phyloP scores from a whole-genome alignment of 2,113 vertebrate genomes.

The Acinonyx jubatus region DNA sequence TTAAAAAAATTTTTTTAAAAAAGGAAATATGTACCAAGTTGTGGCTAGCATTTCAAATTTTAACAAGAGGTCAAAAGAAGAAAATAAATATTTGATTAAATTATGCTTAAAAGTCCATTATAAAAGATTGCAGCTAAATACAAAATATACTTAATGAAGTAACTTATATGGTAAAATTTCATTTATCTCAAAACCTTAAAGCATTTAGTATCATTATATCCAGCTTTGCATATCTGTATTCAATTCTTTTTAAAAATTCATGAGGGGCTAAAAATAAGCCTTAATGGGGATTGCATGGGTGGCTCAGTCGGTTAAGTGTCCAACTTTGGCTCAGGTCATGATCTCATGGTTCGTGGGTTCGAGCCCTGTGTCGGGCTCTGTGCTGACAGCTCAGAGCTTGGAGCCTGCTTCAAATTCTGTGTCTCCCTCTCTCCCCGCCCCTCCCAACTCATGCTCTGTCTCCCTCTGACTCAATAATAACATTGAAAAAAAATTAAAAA shows the following conservation, averaged over 20 bases:
- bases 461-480: no score
- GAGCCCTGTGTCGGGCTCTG: no score
- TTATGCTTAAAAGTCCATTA: neutral
- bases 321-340: no score
- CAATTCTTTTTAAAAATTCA: neutral
- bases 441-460: no score
- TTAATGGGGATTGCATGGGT: neutral
- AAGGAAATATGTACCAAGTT: neutral
- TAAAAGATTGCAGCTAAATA: neutral
- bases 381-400: no score
- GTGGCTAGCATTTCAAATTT: neutral
- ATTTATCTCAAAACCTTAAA: slow-evolving; percentile 42
- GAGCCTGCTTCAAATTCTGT: no score
- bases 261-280: neutral
- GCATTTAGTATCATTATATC: neutral
- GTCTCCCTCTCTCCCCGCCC: no score
- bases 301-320: no score
- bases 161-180: neutral
- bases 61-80: neutral
- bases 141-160: slow-evolving; percentile 31
- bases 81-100: neutral
- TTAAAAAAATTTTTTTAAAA: no score
- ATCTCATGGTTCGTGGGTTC: no score
- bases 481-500: no score
- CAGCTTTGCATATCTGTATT: neutral